Evolutionary conservation across 2,888 invertebrate genomes (phyloP), one percentile per base, ranked within the genome.

Genomic region (Sminthurinus aureus): DNA sequence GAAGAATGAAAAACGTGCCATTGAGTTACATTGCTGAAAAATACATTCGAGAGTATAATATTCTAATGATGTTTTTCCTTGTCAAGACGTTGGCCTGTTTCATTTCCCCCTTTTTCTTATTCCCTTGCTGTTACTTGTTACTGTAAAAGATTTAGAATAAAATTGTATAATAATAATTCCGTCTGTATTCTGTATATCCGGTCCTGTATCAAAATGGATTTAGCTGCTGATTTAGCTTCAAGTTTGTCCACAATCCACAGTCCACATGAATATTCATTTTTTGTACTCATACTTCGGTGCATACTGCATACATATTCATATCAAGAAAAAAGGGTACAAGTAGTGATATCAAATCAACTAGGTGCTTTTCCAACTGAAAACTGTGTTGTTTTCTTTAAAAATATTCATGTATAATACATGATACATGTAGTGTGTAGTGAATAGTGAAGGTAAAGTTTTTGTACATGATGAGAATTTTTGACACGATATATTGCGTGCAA

Each of bases 401-500:
- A 74, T 75, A 75, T 75, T 20, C 38, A 75, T 50, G 75, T 75
- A 26, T 6, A 15, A 2, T 38, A 15, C 24, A 26, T 11, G 24
- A n/a, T 69, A 69, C 15, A 71, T 71, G 24, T 18, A 18, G n/a
- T 4, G 24, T 22, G 13, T 26, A 24, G 38, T 24, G 26, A 13
- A 18, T 73, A 18, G 26, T 18, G 11, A 73, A 73, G 73, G 73
- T 26, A 26, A 73, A 73, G 73, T 73, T 75, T 75, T 51, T 38
- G 75, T 69, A 22, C 51, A 51, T 51, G 75, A 75, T 75, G 75
- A 50, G 75, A 75, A 75, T 51, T 75, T 74, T 84, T 78, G 81
- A 81, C 84, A 84, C 81, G 84, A 67, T 51, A 81, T 77, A 84
- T 84, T 81, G 84, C 84, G 81, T 81, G 84, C 75, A 75, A 75